Evolutionary conservation across 1,140 invertebrate species (phyloP), one percentile per base, ranked within the genome.

Genomic region (Lepidurus packardi): DNA sequence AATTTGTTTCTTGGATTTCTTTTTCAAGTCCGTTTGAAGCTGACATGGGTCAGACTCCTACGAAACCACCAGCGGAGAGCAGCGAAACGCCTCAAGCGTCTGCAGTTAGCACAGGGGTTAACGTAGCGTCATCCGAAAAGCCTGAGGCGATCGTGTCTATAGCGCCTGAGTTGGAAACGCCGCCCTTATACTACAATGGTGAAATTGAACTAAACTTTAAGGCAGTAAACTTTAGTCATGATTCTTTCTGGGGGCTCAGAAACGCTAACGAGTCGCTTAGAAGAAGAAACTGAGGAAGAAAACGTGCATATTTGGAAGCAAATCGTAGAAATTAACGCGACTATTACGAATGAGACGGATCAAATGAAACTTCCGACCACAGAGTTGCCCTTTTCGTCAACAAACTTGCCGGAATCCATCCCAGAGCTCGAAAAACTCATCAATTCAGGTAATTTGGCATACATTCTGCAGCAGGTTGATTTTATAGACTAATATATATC

Each of bases 261-360:
- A 34, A 34, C 34, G 34, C 34, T 34, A 34, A 4, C 34, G 0
- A 4, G 3, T 34, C 34, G 34, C 3, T 34, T 34, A 65, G 53
- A 65, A 9, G 53, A 65, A 16, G 53, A 65, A 21, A 65, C 0
- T 21, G 53, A 65, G 21, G 21, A 65, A 21, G 53, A 16, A 21
- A 21, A 65, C n/a, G 53, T 65, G 0, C n/a, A 65, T 21, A 21
- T 65, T n/a, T 65, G 53, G 53, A 65, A 65, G 16, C 53, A 65
- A 65, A 65, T 65, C 21, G 53, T 65, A 13, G 53, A 65, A 65
- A 65, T 65, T 65, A 65, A 65, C 53, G 53, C 53, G 53, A 65
- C 53, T 65, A 65, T 16, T 65, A 21, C 53, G 53, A 65, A 65
- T 21, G 53, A 21, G 10, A 65, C 53, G 21, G 53, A 65, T 65